Base-by-base conservation (phyloP, 2,888 invertebrate genomes). In the Ochropleura plecta region DNA sequence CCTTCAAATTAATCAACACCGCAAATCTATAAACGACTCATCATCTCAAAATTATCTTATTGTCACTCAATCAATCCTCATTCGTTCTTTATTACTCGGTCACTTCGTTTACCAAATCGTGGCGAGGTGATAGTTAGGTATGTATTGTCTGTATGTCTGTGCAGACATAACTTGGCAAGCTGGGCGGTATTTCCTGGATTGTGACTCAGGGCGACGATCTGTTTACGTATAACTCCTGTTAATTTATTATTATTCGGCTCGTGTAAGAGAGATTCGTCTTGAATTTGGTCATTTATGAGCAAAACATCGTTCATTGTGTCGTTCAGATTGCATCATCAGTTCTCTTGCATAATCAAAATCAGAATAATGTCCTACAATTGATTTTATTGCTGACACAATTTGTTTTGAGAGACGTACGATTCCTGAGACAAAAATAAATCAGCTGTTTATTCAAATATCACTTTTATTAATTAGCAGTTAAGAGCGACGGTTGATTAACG, bases 151-250 rank as follows among this genome's bases (percentile, higher is more conserved):
- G 84, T 73, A 69, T 78, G 77, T 71, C 78, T 79, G 75, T 77
- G 73, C 64, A 70, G 80, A 79, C 70, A 78, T 79, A 66, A 71
- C 76, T 93, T 94, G 93, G 94, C 93, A 93, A 88, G 79, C 79
- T 63, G 14, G 72, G 78, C 90, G 92, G 93, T 93, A 93, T 93
- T 94, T 94, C 93, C 94, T 94, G 92, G 87, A 90, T 84, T 60
- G 70, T 94, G 94, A 94, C 82, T 94, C 93, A 94, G 60, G 60
- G 12, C 42, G 42, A 30, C 62, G 18, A 66, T 66, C n/a, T 67
- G 70, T 76, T 76, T 62, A 62, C 66, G 42, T 74, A 78, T 72
- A 42, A 78, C 55, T 72, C 67, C 14, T 59, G 44, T 53, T 44
- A 44, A 42, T 67, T 6, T 80, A 73, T 80, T 78, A 77, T 73